These are phyloP conservation scores for Cuculus canorus DNA, from an alignment of 2,797 vertebrate genomes.

Conservation along the genomic window DNA sequence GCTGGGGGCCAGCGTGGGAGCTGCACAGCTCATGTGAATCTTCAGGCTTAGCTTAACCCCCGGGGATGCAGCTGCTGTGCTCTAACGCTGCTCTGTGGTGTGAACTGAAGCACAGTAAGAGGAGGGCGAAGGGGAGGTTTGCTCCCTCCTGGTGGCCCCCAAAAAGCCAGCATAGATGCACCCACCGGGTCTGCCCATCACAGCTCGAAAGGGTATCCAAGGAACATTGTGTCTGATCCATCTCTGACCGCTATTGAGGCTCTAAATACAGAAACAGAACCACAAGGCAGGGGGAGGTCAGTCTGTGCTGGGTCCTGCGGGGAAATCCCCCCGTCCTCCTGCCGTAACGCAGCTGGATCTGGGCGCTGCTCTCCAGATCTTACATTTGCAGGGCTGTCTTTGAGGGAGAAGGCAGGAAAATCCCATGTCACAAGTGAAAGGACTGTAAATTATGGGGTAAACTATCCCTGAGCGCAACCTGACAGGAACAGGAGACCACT, in stretches of 20 bases:
- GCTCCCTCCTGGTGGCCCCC: background rate
- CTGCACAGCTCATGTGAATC: background rate
- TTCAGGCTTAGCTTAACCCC: background rate
- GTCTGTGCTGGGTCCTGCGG: background rate
- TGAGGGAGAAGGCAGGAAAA: background rate
- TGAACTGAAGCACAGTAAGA: background rate
- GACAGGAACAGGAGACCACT: background rate
- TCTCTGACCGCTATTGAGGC: background rate
- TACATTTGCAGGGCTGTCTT: background rate
- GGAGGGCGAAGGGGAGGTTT: background rate
- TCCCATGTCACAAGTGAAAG: background rate
- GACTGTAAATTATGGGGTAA: background rate
- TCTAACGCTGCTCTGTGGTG: background rate
- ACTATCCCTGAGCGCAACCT: background rate
- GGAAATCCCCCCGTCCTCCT: background rate
- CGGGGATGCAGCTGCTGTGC: background rate
- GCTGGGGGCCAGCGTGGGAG: background rate
- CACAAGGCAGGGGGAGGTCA: background rate
- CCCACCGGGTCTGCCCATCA: fast-evolving
- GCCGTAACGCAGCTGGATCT: background rate
- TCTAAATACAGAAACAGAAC: background rate
- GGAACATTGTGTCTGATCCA: background rate
- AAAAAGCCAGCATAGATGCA: background rate
- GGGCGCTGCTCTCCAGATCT: background rate
- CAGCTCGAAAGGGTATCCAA: background rate